Conservation (phyloP, 2,113 vertebrate genomes). For the Steatornis caripensis region DNA sequence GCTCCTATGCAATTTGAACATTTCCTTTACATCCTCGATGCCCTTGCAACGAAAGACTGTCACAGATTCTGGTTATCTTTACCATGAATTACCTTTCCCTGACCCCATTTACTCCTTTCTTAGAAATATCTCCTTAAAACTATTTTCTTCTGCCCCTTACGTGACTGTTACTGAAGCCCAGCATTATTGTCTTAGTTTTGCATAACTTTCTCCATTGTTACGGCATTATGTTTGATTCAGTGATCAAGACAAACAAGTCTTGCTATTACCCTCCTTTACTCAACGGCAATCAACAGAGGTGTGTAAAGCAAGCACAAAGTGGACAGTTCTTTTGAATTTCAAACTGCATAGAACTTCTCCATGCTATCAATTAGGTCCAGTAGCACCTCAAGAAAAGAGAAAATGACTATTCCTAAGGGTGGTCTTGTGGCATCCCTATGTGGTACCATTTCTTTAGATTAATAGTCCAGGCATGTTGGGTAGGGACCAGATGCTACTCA, state of each 20-base stretch:
- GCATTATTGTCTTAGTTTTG: neutral
- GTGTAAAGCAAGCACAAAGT: neutral
- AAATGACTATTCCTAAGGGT: neutral
- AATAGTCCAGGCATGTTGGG: neutral
- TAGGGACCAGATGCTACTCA: neutral
- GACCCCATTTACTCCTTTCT: neutral
- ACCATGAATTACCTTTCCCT: conserved; percentile 11
- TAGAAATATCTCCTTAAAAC: conserved; percentile 1
- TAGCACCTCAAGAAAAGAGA: neutral
- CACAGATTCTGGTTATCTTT: conserved; percentile 32
- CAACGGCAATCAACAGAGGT: neutral
- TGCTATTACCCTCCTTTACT: neutral
- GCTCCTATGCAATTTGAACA: conserved; percentile 23
- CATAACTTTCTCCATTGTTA: neutral
- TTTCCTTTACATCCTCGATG: neutral
- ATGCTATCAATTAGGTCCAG: neutral
- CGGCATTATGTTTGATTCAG: neutral
- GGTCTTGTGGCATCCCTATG: neutral
- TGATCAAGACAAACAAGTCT: neutral
- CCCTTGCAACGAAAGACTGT: conserved; percentile 19
- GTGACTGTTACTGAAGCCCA: neutral
- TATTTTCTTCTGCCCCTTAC: neutral
- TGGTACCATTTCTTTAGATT: neutral
- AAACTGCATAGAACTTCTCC: neutral
- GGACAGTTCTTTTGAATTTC: neutral